A percentile compares a stretch with the other conserved stretches of the same genome.
These are phyloP conservation scores for Ectobius pallidus DNA, from an alignment of 2,888 invertebrate species.

Conservation along the genomic window DNA sequence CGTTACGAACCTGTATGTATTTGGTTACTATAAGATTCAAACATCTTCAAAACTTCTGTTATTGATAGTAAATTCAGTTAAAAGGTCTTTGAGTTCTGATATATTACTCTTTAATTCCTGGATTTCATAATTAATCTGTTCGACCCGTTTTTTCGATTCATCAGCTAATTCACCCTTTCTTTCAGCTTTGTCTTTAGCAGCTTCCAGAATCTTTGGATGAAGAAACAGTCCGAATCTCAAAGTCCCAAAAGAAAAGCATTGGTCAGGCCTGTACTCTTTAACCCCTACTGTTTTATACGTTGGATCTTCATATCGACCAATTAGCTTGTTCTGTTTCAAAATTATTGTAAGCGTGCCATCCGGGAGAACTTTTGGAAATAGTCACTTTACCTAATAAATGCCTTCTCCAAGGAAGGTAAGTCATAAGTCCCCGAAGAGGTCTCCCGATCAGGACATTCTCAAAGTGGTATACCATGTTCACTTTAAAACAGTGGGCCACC, in stretches of 20 bases:
- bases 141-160: no score
- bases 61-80: no score
- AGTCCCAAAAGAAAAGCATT: background rate
- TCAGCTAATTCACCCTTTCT: no score
- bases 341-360: background rate
- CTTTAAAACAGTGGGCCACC: background rate
- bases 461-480: conserved; percentile 4
- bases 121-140: no score
- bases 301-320: background rate
- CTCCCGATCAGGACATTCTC: background rate
- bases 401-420: background rate
- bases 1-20: no score
- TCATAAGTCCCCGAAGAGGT: background rate
- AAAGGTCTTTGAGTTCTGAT: no score
- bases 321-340: background rate
- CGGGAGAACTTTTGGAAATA: background rate
- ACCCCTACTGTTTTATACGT: background rate
- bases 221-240: background rate
- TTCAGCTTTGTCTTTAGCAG: background rate
- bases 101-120: no score
- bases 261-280: conserved; percentile 2
- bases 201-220: background rate
- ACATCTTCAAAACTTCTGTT: no score
- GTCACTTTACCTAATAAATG: background rate
- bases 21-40: no score